Base-by-base conservation (phyloP, 2,888 invertebrate species). In the Erebia epiphron region DNA sequence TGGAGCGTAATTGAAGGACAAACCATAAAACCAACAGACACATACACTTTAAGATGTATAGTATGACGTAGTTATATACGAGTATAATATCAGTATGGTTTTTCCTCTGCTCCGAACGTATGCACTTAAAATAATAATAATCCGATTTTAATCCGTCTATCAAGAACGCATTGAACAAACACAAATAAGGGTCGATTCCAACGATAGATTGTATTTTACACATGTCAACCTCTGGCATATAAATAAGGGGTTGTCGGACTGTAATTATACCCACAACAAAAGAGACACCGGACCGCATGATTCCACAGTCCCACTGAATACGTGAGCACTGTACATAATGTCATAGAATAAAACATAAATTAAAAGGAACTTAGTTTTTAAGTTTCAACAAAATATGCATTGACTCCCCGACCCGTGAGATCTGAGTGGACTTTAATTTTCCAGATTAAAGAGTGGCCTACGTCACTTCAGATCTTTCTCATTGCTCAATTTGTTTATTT, bases 261-360 rank as follows among this genome's bases (percentile, higher is more conserved):
- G 72, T 82, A 82, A 83, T 81, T 83, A 84, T 76, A 78, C 75
- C 74, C 70, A 76, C 73, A 81, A 83, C 81, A 82, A 82, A 82
- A 78, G 80, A 79, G 78, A 81, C 79, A 78, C 70, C 76, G 77
- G 70, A 78, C 80, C 79, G 80, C 77, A 76, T 82, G 79, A 82
- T 79, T 78, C 58, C 18, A 62, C 62, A 18, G 54, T 54, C 70
- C 41, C 60, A 21, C 10, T 57, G 49, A 35, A 68, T 43, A 54
- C 21, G 21, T 41, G 21, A 68, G 26, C 21, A n/a, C 14, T 41
- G 41, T 56, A 46, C 43, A 43, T 41, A 21, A 50, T 52, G 43
- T 61, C 61, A 61, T 49, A 68, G 41, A 56, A 43, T 35, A 35
- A 35, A 35, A 35, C 7, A 35, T 35, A 35, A 35, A 35, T 7